Evolutionary conservation across 2,888 invertebrate genomes (phyloP).

Genomic region (Noctua comes): DNA sequence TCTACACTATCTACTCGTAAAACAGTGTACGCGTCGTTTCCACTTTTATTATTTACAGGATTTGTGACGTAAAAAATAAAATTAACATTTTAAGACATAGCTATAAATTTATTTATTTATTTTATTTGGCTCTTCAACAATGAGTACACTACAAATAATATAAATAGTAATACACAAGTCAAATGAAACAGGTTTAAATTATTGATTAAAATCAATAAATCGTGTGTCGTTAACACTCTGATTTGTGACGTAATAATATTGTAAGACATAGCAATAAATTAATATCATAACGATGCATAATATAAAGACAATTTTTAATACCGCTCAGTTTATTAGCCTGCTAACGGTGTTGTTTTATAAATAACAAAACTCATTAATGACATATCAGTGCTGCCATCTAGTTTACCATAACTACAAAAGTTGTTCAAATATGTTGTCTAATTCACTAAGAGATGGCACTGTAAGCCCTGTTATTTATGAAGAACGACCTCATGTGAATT

Average conservation of each 20-base stretch:
- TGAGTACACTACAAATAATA: no score
- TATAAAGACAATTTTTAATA: not conserved
- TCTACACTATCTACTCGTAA: no score
- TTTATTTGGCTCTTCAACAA: no score
- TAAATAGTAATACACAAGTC: no score
- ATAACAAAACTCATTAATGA: not conserved
- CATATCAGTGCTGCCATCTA: constrained; percentile 21
- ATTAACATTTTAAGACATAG: not conserved
- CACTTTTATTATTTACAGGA: not conserved
- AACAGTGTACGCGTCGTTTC: not conserved
- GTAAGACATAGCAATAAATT: not conserved
- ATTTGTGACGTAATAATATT: not conserved
- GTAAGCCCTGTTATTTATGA: not conserved
- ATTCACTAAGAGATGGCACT: not conserved
- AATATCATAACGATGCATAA: not conserved
- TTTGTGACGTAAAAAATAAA: not conserved
- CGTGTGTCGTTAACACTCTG: no score
- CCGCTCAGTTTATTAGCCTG: not conserved
- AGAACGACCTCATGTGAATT: no score
- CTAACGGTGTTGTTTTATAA: not conserved
- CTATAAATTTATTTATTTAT: no score
- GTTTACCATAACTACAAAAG: not conserved
- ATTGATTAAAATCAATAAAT: no score
- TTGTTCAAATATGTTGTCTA: not conserved
- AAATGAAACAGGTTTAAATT: no score